Base-by-base conservation (phyloP, 2,797 vertebrate species). In the Acropternis orthonyx region DNA sequence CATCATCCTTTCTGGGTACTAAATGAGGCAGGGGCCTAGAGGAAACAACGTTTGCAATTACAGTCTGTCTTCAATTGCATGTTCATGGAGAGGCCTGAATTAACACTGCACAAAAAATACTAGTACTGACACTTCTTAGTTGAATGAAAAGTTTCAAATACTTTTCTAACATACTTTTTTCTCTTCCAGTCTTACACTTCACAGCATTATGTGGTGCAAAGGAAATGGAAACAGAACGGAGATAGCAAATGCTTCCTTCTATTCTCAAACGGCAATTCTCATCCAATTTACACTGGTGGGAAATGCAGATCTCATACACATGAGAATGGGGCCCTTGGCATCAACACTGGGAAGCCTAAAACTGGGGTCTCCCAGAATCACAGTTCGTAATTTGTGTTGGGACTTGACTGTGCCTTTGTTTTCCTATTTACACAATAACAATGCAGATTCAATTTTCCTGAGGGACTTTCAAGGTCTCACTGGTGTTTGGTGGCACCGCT, bases 331-430 rank as follows among this genome's bases (percentile, higher is more conserved):
- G 44, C 65, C 52, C 24, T 77, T 87, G 61, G 65, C 89, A 93
- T 69, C 72, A 82, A 73, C 34, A 43, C 5, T 49, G 67, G 54
- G 55, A 84, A 92, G 67, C 34, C 88, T 87, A 54, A n/a, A 81
- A 34, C 48, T 16, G 63, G 63, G 49, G 30, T 82, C 11, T 91
- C 55, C 56, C 72, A 82, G 61, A 93, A 91, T 77, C 65, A 71
- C 81, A 58, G 54, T 74, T 92, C 10, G 8, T 82, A 82, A 85
- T 87, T 94, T 0, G 1, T 65, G 7, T 5, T 32, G 58, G 54
- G 51, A 75, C 49, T 77, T 92, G 80, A 49, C 32, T 80, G 43
- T 58, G 56, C 22, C 46, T 85, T 96, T 93, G 63, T 89, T 96
- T 92, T 91, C 86, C 51, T 65, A 79, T 39, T 87, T 77, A 71